A percentile compares a stretch with the other conserved stretches of the same genome.
These are phyloP conservation scores for Eriosoma lanigerum DNA, from an alignment of 1,140 invertebrate genomes.

Conservation along the genomic window DNA sequence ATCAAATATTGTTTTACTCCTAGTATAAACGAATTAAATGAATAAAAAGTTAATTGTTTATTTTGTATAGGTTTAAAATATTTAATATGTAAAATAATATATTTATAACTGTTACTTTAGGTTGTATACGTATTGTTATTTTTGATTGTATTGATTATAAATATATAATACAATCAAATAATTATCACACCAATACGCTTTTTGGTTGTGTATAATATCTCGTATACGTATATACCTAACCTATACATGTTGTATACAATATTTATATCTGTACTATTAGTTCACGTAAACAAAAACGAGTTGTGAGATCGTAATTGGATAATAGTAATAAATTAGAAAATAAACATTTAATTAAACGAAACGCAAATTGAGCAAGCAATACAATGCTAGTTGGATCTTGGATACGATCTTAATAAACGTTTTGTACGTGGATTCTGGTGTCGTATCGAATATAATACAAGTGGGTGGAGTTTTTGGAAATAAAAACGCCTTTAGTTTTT, in stretches of 20 bases:
- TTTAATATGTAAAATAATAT: not conserved
- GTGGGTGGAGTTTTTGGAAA: slow-evolving; percentile 28
- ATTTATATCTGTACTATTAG: not conserved
- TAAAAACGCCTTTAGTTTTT: slow-evolving; percentile 39
- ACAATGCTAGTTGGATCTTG: not conserved
- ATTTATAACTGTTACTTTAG: not conserved
- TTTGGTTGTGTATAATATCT: not conserved
- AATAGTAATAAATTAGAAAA: slow-evolving; percentile 25
- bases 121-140: not conserved
- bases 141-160: not conserved
- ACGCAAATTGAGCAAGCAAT: slow-evolving; percentile 6
- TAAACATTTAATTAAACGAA: slow-evolving; percentile 50
- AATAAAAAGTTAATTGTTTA: not conserved
- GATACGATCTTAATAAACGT: slow-evolving; percentile 41
- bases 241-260: not conserved
- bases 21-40: not conserved
- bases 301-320: slow-evolving; percentile 46
- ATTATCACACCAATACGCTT: slow-evolving; percentile 7
- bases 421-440: slow-evolving; percentile 27
- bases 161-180: not conserved
- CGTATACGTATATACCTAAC: not conserved
- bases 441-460: slow-evolving; percentile 38
- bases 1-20: no score
- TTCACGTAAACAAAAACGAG: slow-evolving; percentile 21
- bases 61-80: not conserved